Evolutionary conservation across 2,888 invertebrate genomes (phyloP).

Genomic region (Melieria omissa): DNA sequence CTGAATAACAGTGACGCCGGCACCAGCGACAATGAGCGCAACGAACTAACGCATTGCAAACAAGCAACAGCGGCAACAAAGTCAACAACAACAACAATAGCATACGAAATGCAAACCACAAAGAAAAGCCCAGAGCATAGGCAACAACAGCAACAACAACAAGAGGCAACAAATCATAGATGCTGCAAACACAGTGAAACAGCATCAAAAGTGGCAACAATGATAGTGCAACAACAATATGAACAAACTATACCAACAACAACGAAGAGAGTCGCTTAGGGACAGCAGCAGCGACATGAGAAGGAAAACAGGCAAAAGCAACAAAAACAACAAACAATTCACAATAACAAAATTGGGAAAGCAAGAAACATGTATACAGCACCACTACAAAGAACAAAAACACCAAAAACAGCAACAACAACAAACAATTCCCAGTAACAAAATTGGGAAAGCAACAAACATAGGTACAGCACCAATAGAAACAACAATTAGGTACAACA

Average conservation of each 20-base stretch:
- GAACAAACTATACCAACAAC: neutral
- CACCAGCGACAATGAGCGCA: conserved; percentile 4
- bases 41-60: neutral
- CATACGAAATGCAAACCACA: conserved; percentile 9
- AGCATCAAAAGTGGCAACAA: neutral
- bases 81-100: no score
- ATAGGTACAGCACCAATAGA: no score
- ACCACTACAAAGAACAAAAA: no score
- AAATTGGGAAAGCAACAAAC: no score
- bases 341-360: no score
- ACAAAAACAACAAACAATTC: no score
- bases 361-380: no score
- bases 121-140: conserved; percentile 9
- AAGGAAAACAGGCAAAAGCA: no score
- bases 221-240: neutral
- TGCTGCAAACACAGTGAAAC: neutral
- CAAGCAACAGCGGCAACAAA: no score
- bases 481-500: no score
- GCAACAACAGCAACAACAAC: neutral
- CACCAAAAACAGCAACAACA: no score
- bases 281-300: neutral
- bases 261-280: neutral
- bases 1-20: neutral
- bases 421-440: no score
- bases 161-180: neutral